Percentiles rank a stretch among this genome's conserved stretches.
phyloP scores from a whole-genome alignment of 2,797 vertebrate genomes.

The Hippoglossus hippoglossus region DNA sequence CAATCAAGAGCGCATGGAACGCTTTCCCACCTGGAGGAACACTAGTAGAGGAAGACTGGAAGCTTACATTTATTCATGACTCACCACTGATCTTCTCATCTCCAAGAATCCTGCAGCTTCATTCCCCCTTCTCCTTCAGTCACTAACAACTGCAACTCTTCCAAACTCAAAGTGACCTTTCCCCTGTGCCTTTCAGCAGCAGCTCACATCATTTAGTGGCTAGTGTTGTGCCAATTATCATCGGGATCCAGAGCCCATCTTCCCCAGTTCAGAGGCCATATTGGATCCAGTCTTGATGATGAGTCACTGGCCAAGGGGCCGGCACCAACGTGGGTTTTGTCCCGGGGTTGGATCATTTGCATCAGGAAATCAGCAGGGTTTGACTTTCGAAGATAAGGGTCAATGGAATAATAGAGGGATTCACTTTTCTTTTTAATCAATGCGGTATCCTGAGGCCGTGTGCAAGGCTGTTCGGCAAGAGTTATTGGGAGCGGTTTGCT shows the following conservation, averaged over 20 bases:
- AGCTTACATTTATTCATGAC: constrained; percentile 35
- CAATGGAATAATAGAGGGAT: constrained; percentile 65
- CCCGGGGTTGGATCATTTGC: constrained; percentile 62
- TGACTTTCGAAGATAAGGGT: constrained; percentile 62
- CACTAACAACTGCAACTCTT: constrained; percentile 12
- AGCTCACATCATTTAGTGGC: constrained; percentile 39
- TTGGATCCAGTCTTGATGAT: constrained; percentile 49
- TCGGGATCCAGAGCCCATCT: constrained; percentile 43
- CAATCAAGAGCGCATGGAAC: constrained; percentile 48
- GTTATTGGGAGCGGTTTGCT: constrained; percentile 56
- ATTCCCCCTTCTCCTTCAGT: not conserved
- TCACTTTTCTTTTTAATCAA: constrained; percentile 69
- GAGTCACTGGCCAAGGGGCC: constrained; percentile 51
- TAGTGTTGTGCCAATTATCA: constrained; percentile 45
- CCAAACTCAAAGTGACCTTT: constrained; percentile 22
- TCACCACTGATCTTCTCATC: constrained; percentile 22
- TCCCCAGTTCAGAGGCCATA: constrained; percentile 51
- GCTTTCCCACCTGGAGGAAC: constrained; percentile 20
- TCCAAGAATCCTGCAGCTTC: constrained; percentile 2
- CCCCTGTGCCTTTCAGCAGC: constrained; percentile 24
- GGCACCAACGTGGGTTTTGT: constrained; percentile 39
- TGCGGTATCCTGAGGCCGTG: constrained; percentile 50
- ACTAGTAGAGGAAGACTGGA: constrained; percentile 14
- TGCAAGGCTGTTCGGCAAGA: constrained; percentile 40
- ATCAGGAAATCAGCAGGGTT: constrained; percentile 55